Evolutionary conservation across 1,140 invertebrate species (phyloP).

Genomic region (Drosophila virilis): DNA sequence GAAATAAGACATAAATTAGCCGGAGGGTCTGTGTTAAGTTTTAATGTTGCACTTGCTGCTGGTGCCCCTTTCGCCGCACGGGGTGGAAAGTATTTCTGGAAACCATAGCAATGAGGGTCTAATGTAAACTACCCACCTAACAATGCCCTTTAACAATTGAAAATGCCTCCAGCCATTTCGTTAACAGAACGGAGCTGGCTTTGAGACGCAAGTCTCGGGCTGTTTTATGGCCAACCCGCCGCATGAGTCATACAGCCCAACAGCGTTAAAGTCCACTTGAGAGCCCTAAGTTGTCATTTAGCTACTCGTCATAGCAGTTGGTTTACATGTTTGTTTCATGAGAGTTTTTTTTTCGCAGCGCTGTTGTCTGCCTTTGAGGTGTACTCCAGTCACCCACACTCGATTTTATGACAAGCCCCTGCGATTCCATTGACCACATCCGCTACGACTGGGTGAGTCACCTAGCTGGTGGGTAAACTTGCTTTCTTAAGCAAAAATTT

Average conservation of each 20-base stretch:
- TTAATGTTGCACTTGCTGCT: conserved; percentile 58
- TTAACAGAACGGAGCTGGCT: conserved; percentile 11
- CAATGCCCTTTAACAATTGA: conserved; percentile 30
- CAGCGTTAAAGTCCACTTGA: conserved; percentile 8
- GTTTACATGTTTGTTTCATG: conserved; percentile 29
- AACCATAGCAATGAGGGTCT: conserved; percentile 37
- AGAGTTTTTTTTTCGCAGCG: neutral
- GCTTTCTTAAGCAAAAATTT: conserved; percentile 4
- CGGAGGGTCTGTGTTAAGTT: conserved; percentile 64
- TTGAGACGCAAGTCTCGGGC: conserved; percentile 18
- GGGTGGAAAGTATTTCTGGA: conserved; percentile 35
- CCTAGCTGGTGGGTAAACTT: conserved; percentile 15
- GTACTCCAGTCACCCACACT: conserved; percentile 37
- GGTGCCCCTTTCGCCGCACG: conserved; percentile 40
- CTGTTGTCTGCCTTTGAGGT: conserved; percentile 42
- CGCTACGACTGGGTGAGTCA: conserved; percentile 31
- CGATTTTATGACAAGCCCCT: conserved; percentile 36
- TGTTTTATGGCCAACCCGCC: conserved; percentile 50
- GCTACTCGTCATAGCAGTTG: conserved; percentile 45
- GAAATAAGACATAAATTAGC: conserved; percentile 73
- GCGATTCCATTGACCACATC: conserved; percentile 44
- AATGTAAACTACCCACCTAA: conserved; percentile 11
- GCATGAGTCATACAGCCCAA: conserved; percentile 51
- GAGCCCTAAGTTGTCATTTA: conserved; percentile 54
- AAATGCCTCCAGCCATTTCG: conserved; percentile 34